Base-by-base conservation (phyloP, 35 echinoderm and acorn worm genomes). In the Apostichopus japonicus region DNA sequence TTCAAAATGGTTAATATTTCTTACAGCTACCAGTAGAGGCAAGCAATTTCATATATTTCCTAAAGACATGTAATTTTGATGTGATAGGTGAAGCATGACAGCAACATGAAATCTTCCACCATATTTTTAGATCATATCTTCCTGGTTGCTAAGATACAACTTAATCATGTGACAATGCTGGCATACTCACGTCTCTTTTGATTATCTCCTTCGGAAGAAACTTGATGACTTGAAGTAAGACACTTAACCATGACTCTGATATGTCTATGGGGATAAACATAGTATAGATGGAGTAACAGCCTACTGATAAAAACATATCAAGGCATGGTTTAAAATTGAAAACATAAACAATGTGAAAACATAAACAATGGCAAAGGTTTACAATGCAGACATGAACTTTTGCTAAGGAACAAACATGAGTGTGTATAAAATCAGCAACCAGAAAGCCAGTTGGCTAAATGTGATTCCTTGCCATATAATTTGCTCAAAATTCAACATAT, bases 171-270 rank as follows among this genome's bases (percentile, higher is more conserved):
- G 53, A 54, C 77, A 11, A 27, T 24, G 17, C 59, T 65, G 57
- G 25, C 53, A 54, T 90, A 94, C 95, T 98, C 94, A 96, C 97
- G 87, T 98, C 95, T 98, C 93, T 96, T 90, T 96, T 96, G 62
- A 98, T 91, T 77, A 98, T 92, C 27, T 98, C 97, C 78, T 98
- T 98, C 14, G 97, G 97, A 62, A 98, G 90, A 70, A 78, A 91
- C 19, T 93, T 67, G 78, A 98, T 98, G 87, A 98, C 95, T 73
- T 98, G 83, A 33, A 98, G 93, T 83, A 98, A 80, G 14, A 96
- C 95, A 59, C 92, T 95, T 57, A 98, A 77, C 97, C 97, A 98
- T 24, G 95, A 55, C 52, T 96, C 93, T 71, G 95, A 94, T 24
- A 98, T 96, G 86, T 92, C 93, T 94, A 86, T 24, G 54, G 15